Base-by-base conservation (phyloP, 30 jellyfish, hydroid and myxozoan genomes). In the Chrysaora quinquecirrha region DNA sequence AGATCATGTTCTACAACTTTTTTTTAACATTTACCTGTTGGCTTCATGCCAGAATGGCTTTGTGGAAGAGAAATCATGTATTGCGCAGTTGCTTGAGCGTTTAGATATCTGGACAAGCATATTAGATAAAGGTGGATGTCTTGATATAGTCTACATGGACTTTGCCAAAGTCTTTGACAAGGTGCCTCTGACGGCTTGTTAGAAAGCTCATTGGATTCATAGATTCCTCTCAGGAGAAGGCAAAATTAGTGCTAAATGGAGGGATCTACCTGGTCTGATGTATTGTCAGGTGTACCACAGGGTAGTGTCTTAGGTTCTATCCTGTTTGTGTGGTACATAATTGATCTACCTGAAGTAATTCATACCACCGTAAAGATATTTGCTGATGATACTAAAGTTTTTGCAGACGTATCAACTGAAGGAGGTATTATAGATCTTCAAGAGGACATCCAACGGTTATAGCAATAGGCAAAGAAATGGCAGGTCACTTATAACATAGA, bases 271-370 rank as follows among this genome's bases (percentile, higher is more conserved):
- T 30, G 33, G 65, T 69, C 81, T 18, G 81, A 69, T 69, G 81
- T 35, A 69, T 31, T 69, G 81, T 69, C 33, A 19, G 81, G 63
- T 31, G 81, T 69, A 11, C 81, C 81, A 69, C 81, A 69, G 81
- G 81, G 81, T 69, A 73, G 73, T 52, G 85, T 73, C 52, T 48
- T 73, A 52, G 85, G 85, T 11, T 61, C 85, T 52, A 23, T 48
- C 34, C 73, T 46, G 73, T 73, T 73, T 73, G 73, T 73, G 25
- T 48, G 72, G 54, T 73, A 48, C 85, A 73, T 73, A 30, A 73
- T 43, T 73, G 85, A 73, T 48, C 85, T 73, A 63, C 56, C 85
- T 24, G 54, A 73, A 9, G 72, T 72, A 25, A 29, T 72, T 28
- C 70, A 73, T 48, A 43, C 85, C 35, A 48, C 73, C 3, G 72